Evolutionary conservation across 1,140 invertebrate genomes (phyloP).

Genomic region (Eubasilissa regina): DNA sequence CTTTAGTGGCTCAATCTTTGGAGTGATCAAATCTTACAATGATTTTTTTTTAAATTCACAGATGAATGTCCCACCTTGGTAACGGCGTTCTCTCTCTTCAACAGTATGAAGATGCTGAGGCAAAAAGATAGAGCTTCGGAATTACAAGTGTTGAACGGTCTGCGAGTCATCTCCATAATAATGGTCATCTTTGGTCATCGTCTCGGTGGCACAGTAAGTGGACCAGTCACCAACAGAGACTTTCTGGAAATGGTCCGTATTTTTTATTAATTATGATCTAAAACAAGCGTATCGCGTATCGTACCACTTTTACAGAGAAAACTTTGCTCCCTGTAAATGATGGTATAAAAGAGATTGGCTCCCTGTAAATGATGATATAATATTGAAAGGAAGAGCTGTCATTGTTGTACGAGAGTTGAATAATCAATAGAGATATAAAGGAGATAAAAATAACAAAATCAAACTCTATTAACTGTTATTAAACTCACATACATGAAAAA

Average conservation of each 20-base stretch:
- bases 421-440: too few species aligned
- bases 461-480: too few species aligned
- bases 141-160: constrained; percentile 70
- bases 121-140: constrained; percentile 54
- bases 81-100: constrained; percentile 21
- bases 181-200: constrained; percentile 71
- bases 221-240: constrained; percentile 72
- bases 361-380: too few species aligned
- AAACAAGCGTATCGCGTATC: too few species aligned
- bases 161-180: constrained; percentile 71
- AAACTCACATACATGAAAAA: too few species aligned
- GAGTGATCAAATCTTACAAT: neutral
- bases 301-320: too few species aligned
- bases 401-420: too few species aligned
- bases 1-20: neutral
- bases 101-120: constrained; percentile 26
- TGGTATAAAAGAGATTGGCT: too few species aligned
- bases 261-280: too few species aligned
- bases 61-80: constrained; percentile 1
- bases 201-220: constrained; percentile 69
- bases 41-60: constrained; percentile 4
- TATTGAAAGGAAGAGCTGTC: too few species aligned
- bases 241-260: constrained; percentile 68
- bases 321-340: too few species aligned
- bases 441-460: too few species aligned